Evolutionary conservation across 2,888 invertebrate genomes (phyloP).

Genomic region (Incurvaria masculella): DNA sequence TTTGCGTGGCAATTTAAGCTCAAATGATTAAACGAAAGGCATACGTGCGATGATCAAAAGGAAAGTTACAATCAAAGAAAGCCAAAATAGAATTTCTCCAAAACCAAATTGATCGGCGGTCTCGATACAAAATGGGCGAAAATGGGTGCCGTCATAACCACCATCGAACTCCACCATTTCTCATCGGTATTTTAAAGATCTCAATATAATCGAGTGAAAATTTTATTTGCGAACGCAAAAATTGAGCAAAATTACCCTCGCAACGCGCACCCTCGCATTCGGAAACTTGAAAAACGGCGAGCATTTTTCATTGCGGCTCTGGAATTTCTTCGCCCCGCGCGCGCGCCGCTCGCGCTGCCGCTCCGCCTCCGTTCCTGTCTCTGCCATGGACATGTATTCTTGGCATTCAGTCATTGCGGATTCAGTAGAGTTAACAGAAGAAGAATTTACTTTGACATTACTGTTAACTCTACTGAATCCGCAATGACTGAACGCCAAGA

Average conservation of each 20-base stretch:
- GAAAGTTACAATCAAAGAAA: background rate
- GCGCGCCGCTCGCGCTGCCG: background rate
- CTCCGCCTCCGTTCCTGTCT: background rate
- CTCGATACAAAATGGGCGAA: background rate
- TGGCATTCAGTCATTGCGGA: no score
- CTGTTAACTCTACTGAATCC: no score
- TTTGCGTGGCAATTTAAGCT: no score
- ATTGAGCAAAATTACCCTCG: background rate
- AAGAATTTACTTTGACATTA: no score
- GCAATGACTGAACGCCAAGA: no score
- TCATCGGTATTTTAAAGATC: background rate
- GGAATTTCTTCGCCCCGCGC: background rate
- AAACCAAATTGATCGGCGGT: background rate
- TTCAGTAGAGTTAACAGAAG: no score
- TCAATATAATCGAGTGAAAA: background rate
- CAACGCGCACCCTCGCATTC: background rate
- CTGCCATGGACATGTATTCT: no score
- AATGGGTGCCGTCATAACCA: background rate
- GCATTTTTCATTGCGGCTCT: background rate
- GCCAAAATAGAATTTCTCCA: background rate
- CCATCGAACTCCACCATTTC: background rate
- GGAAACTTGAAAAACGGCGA: background rate
- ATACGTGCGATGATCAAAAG: no score
- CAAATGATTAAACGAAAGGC: no score
- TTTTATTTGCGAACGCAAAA: background rate